Percentiles rank a stretch among this genome's conserved stretches.
These are phyloP conservation scores for Apus apus DNA, from an alignment of 2,113 vertebrate genomes.

Conservation along the genomic window DNA sequence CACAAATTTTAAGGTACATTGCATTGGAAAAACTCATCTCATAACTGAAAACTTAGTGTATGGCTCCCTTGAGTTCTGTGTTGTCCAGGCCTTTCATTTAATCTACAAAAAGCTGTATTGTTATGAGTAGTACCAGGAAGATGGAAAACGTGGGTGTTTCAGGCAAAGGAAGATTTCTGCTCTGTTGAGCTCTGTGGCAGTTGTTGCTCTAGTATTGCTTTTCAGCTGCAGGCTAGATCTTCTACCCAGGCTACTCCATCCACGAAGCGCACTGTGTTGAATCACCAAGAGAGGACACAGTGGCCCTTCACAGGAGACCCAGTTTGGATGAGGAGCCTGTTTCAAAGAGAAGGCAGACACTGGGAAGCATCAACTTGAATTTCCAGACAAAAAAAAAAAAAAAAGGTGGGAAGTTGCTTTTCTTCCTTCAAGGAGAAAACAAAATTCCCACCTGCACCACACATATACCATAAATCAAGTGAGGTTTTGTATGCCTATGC, in stretches of 20 bases:
- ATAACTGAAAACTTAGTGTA: not conserved
- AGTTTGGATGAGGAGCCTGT: not conserved
- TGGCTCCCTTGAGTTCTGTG: not conserved
- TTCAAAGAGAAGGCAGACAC: not conserved
- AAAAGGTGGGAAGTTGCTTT: not conserved
- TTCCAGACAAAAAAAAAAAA: not conserved
- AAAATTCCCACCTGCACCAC: not conserved
- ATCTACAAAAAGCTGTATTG: not conserved
- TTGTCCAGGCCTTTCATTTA: not conserved
- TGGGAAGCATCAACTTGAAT: not conserved
- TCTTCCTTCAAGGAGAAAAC: not conserved
- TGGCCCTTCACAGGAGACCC: not conserved
- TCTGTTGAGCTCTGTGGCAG: not conserved
- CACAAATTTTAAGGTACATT: not conserved
- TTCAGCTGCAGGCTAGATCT: not conserved
- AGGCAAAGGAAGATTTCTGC: not conserved
- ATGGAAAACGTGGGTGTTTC: not conserved
- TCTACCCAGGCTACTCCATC: not conserved
- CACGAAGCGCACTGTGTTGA: not conserved
- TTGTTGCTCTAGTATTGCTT: not conserved
- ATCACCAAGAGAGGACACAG: not conserved
- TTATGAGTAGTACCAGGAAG: not conserved
- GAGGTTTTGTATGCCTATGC: fast-evolving
- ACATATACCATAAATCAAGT: not conserved
- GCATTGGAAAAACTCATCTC: not conserved